These are phyloP conservation scores for Benitochromis conjunctus DNA, from an alignment of 2,113 vertebrate genomes.

Conservation along the genomic window DNA sequence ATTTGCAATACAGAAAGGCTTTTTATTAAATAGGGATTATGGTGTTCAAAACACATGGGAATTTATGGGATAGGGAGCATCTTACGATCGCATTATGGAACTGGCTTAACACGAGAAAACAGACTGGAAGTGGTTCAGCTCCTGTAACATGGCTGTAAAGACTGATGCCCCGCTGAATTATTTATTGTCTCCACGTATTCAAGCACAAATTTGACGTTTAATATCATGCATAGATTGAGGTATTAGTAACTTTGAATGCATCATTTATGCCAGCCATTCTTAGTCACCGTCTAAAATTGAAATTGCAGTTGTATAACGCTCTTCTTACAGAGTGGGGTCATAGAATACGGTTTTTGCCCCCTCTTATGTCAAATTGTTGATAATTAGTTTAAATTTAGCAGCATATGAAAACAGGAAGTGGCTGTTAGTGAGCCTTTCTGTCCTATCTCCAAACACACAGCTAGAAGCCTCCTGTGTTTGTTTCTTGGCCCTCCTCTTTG, in stretches of 20 bases:
- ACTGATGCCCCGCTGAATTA: slow-evolving; percentile 9
- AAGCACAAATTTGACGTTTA: slow-evolving; percentile 5
- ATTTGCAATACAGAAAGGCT: background rate
- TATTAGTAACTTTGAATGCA: slow-evolving; percentile 13
- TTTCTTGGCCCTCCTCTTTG: slow-evolving; percentile 40
- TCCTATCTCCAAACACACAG: slow-evolving; percentile 37
- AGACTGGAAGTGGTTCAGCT: background rate
- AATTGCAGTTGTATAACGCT: background rate
- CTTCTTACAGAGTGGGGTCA: background rate
- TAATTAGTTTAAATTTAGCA: slow-evolving; percentile 40
- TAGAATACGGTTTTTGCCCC: background rate
- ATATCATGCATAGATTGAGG: background rate
- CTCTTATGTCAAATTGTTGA: slow-evolving; percentile 8
- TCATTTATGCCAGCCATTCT: background rate
- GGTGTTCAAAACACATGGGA: background rate
- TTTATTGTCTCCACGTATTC: slow-evolving; percentile 26
- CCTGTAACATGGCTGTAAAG: slow-evolving; percentile 6
- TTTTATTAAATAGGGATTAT: background rate
- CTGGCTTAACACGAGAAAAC: background rate
- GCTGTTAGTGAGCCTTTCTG: slow-evolving; percentile 1
- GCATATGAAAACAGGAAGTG: slow-evolving; percentile 16
- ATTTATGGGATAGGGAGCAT: background rate
- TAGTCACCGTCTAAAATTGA: slow-evolving; percentile 9
- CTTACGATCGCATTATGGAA: background rate
- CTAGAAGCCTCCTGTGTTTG: slow-evolving; percentile 29